These are phyloP conservation scores for Nanorana parkeri DNA, from an alignment of 2,113 vertebrate species.

Conservation along the genomic window DNA sequence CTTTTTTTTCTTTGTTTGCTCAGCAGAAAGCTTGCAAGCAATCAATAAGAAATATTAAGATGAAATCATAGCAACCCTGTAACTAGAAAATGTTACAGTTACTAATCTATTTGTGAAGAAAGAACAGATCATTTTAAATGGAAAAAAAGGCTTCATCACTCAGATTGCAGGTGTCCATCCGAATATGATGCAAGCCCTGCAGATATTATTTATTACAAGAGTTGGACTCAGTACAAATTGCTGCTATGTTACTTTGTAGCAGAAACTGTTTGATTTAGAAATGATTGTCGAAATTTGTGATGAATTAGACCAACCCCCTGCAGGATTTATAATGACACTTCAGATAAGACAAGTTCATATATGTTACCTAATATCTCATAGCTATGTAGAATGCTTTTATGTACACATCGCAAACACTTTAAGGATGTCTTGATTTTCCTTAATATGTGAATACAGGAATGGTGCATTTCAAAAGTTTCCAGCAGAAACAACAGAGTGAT, in stretches of 20 bases:
- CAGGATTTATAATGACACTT: not conserved
- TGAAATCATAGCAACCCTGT: no score
- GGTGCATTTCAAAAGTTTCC: no score
- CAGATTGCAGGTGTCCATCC: conserved; percentile 11
- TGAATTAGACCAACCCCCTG: conserved; percentile 26
- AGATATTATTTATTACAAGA: not conserved
- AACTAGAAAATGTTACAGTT: no score
- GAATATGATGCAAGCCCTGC: not conserved
- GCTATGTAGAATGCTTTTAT: not conserved
- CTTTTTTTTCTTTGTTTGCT: no score
- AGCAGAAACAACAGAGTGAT: no score
- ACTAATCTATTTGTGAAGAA: no score
- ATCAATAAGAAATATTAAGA: no score
- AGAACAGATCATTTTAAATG: not conserved
- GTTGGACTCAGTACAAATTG: conserved; percentile 12
- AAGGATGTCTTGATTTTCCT: no score
- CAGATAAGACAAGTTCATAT: not conserved
- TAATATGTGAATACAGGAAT: no score
- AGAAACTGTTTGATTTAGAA: conserved; percentile 4
- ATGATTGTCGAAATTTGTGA: conserved; percentile 30
- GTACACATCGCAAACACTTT: no score
- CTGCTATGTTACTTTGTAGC: conserved; percentile 6
- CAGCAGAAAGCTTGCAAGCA: no score
- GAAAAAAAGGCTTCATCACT: conserved; percentile 4
- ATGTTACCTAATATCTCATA: not conserved